These are phyloP conservation scores for Aptenodytes forsteri DNA, from an alignment of 2,113 vertebrate species.

Conservation along the genomic window DNA sequence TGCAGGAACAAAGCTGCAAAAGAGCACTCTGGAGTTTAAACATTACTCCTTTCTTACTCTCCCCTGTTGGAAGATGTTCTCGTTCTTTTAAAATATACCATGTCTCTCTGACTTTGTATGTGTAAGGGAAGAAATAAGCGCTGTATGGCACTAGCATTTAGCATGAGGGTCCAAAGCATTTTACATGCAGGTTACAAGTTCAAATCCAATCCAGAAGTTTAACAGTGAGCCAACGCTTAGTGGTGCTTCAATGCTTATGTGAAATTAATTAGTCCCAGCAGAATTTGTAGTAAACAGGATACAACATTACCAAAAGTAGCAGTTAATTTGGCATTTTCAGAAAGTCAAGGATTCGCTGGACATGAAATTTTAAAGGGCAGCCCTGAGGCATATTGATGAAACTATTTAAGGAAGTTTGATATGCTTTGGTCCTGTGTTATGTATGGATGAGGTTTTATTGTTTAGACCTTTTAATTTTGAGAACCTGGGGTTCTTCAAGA, in stretches of 20 bases:
- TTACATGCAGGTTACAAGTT: neutral
- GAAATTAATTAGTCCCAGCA: neutral
- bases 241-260: neutral
- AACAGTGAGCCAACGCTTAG: neutral
- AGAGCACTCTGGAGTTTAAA: neutral
- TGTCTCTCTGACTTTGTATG: neutral
- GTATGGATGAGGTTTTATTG: neutral
- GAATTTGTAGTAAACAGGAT: neutral
- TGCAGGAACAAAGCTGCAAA: neutral
- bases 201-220: neutral
- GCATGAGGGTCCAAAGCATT: neutral
- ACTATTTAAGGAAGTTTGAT: neutral
- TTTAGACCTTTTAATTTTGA: neutral
- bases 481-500: neutral
- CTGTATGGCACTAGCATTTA: neutral
- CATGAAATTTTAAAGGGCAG: neutral
- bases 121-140: neutral
- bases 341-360: neutral
- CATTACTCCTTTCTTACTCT: neutral
- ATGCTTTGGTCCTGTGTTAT: rapidly evolving
- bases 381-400: neutral
- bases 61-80: neutral
- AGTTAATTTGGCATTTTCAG: neutral
- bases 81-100: neutral
- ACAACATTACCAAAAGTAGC: neutral